Percentiles rank a stretch among this genome's conserved stretches.
phyloP scores from a whole-genome alignment of 1,140 invertebrate genomes.

The Meloidogyne exigua region DNA sequence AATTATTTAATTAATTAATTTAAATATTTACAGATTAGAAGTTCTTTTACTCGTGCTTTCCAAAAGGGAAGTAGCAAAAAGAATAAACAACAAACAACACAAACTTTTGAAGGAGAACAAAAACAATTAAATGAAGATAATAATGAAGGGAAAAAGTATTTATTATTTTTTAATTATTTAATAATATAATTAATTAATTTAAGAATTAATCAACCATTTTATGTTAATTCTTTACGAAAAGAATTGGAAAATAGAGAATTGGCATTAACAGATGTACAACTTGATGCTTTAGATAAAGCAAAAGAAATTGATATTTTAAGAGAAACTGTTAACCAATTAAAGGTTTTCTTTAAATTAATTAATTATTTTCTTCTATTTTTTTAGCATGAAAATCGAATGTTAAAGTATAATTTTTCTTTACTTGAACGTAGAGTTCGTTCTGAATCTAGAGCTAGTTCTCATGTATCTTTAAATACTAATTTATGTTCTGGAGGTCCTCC shows the following conservation, averaged over 20 bases:
- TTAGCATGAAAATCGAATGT: constrained; percentile 53
- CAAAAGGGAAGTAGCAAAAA: constrained; percentile 72
- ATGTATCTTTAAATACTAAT: constrained; percentile 45
- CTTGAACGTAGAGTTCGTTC: constrained; percentile 41
- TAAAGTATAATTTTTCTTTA: constrained; percentile 46
- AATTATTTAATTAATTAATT: neutral
- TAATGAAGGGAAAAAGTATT: neutral
- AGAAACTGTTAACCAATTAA: constrained; percentile 93
- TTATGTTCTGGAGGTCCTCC: constrained; percentile 36
- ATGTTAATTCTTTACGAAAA: constrained; percentile 72
- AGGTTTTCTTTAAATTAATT: constrained; percentile 68
- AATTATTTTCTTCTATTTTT: constrained; percentile 17
- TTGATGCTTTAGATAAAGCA: constrained; percentile 90
- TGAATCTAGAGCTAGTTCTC: constrained; percentile 42
- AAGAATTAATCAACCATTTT: neutral
- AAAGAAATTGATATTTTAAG: constrained; percentile 93
- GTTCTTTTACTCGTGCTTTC: constrained; percentile 96
- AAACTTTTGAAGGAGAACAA: constrained; percentile 43
- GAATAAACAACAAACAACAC: constrained; percentile 64
- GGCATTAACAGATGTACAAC: constrained; percentile 87
- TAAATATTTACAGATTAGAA: constrained; percentile 73
- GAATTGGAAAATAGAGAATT: constrained; percentile 92
- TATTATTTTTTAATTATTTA: neutral
- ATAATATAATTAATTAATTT: too few relatives aligned
- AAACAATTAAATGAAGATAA: neutral